A percentile compares a stretch with the other conserved stretches of the same genome.
These are phyloP conservation scores for Neodontobutis hainanensis DNA, from an alignment of 2,113 vertebrate genomes.

Conservation along the genomic window DNA sequence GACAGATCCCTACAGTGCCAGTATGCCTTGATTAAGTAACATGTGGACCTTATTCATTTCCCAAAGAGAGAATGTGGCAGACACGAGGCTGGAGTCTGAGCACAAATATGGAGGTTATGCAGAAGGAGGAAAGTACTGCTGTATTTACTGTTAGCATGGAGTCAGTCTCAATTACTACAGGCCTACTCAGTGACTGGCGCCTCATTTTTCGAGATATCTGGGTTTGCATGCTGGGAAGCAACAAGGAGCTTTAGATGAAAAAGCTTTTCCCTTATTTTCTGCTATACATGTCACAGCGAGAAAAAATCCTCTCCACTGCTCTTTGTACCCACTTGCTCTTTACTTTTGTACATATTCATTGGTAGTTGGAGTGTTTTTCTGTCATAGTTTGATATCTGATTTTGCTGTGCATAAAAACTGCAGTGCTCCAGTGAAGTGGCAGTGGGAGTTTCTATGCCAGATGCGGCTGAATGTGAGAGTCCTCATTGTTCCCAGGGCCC, in stretches of 20 bases:
- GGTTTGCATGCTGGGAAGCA: constrained; percentile 39
- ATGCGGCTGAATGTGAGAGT: constrained; percentile 50
- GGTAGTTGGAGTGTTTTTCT: constrained; percentile 32
- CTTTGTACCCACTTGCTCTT: constrained; percentile 53
- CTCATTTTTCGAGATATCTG: constrained; percentile 36
- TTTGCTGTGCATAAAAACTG: constrained; percentile 34
- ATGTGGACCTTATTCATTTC: constrained; percentile 54
- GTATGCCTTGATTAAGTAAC: constrained; percentile 44
- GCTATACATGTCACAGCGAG: constrained; percentile 42
- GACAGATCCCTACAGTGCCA: constrained; percentile 55
- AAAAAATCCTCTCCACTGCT: constrained; percentile 54
- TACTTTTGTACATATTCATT: constrained; percentile 38
- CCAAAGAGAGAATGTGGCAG: constrained; percentile 47
- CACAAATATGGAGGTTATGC: constrained; percentile 31
- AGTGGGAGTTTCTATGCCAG: constrained; percentile 52
- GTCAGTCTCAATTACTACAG: constrained; percentile 21
- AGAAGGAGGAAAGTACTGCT: constrained; percentile 15
- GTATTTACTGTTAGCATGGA: constrained; percentile 49
- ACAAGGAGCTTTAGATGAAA: constrained; percentile 48
- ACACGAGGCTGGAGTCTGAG: constrained; percentile 36
- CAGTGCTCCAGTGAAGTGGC: constrained; percentile 52
- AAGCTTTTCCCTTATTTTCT: constrained; percentile 24
- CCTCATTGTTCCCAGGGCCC: constrained; percentile 45
- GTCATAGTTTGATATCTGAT: constrained; percentile 45
- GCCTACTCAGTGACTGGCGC: background rate